A percentile compares a stretch with the other conserved stretches of the same genome.
Conservation (phyloP, 2,888 invertebrate genomes). For the Cyrtodaria siliqua region DNA sequence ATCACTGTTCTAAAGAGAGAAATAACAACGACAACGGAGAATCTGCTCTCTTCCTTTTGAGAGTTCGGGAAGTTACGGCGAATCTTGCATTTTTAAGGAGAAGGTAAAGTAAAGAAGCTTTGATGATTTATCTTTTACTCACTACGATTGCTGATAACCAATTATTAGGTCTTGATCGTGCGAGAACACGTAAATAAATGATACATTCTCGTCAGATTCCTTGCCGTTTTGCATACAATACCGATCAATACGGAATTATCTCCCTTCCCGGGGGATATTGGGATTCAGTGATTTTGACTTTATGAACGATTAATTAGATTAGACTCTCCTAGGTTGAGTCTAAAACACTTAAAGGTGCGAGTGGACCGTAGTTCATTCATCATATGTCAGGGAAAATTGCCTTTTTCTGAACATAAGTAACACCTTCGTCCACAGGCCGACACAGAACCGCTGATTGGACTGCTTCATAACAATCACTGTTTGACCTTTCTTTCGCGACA, state of each 20-base stretch:
- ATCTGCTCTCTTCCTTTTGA: not conserved
- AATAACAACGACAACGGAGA: too few species aligned
- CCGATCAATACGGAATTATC: slow-evolving; percentile 58
- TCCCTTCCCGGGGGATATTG: slow-evolving; percentile 42
- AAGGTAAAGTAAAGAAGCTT: not conserved
- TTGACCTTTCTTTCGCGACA: slow-evolving; percentile 28
- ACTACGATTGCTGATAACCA: slow-evolving; percentile 38
- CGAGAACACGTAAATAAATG: slow-evolving; percentile 65
- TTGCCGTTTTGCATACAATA: slow-evolving; percentile 51
- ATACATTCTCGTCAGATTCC: slow-evolving; percentile 34
- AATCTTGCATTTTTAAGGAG: too few species aligned
- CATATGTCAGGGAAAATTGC: slow-evolving; percentile 53
- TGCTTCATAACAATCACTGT: slow-evolving; percentile 22
- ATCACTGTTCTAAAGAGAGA: too few species aligned
- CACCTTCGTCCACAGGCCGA: slow-evolving; percentile 15
- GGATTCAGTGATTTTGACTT: slow-evolving; percentile 61
- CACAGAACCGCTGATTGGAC: slow-evolving; percentile 25
- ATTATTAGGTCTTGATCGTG: slow-evolving; percentile 58
- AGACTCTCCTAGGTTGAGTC: slow-evolving; percentile 15
- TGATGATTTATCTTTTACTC: slow-evolving; percentile 48
- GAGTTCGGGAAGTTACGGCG: not conserved
- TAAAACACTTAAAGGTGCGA: slow-evolving; percentile 53
- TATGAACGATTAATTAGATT: slow-evolving; percentile 54
- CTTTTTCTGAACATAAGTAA: slow-evolving; percentile 47
- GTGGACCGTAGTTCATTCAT: slow-evolving; percentile 55